A percentile compares a stretch with the other conserved stretches of the same genome.
Conservation (phyloP, 1,140 invertebrate species). For the Tetragonula clypearis region DNA sequence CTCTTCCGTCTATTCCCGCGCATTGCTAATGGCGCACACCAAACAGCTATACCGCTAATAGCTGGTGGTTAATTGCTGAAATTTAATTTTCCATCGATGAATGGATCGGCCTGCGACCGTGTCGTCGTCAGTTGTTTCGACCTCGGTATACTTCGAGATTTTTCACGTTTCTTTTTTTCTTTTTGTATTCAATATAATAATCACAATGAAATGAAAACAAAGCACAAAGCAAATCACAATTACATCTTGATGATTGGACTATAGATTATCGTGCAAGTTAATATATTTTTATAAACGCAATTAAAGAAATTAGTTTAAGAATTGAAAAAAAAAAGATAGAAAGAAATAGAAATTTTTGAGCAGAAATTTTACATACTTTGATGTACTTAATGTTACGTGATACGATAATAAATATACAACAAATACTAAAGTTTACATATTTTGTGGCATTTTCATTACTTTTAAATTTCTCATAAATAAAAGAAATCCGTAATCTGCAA, state of each 20-base stretch:
- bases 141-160: background rate
- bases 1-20: constrained; percentile 74
- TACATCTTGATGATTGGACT: background rate
- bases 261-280: too few species aligned
- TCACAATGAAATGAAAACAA: background rate
- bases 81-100: constrained; percentile 72
- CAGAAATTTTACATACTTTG: too few species aligned
- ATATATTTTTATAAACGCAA: too few species aligned
- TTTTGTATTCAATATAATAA: background rate
- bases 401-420: too few species aligned
- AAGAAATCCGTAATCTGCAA: too few species aligned
- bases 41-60: constrained; percentile 76
- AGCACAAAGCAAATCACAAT: background rate
- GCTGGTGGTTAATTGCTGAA: constrained; percentile 76
- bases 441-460: too few species aligned
- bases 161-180: background rate
- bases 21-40: constrained; percentile 74
- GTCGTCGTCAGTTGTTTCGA: background rate
- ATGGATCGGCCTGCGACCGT: constrained; percentile 9
- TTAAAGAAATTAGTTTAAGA: too few species aligned
- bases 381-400: too few species aligned
- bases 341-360: too few species aligned
- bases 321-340: too few species aligned
- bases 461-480: too few species aligned
- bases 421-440: too few species aligned